Conservation (phyloP, 92 coral and sea anemone genomes). For the Actinostola sp. region DNA sequence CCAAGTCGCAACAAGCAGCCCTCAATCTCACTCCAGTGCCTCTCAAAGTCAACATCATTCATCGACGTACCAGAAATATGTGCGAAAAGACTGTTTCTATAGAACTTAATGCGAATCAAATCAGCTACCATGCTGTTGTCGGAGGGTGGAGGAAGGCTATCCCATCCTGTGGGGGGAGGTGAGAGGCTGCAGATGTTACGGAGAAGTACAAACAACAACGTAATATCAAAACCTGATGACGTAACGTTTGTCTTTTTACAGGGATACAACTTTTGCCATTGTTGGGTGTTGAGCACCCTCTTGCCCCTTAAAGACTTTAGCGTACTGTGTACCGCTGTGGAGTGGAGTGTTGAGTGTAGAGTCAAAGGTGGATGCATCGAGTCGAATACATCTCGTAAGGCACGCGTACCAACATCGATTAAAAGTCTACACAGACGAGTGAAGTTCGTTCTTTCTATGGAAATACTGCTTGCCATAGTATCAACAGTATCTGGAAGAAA, state of each 20-base stretch:
- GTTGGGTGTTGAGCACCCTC: constrained; percentile 19
- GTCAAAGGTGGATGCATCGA: constrained; percentile 13
- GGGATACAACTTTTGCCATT: constrained; percentile 30
- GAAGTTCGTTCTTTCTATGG: constrained; percentile 25
- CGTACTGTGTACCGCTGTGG: neutral
- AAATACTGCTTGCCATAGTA: constrained; percentile 6
- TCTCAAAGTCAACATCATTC: constrained; percentile 29
- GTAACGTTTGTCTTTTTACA: constrained; percentile 3
- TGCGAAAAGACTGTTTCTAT: constrained; percentile 35
- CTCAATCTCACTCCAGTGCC: constrained; percentile 35
- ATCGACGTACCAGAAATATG: constrained; percentile 31
- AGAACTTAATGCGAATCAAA: constrained; percentile 37
- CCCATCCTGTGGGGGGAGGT: constrained; percentile 48
- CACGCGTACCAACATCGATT: constrained; percentile 28
- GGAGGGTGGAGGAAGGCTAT: constrained; percentile 29
- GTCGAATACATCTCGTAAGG: constrained; percentile 21
- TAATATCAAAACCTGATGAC: constrained; percentile 22
- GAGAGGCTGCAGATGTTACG: constrained; percentile 24
- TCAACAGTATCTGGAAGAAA: neutral
- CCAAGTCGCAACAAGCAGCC: constrained; percentile 37
- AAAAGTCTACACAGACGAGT: constrained; percentile 34
- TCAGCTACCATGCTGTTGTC: constrained; percentile 36
- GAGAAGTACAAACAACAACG: constrained; percentile 15
- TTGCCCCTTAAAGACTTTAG: neutral
- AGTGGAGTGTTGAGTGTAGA: neutral